Base-by-base conservation (phyloP, 2,888 invertebrate genomes). In the Anorthoa munda region DNA sequence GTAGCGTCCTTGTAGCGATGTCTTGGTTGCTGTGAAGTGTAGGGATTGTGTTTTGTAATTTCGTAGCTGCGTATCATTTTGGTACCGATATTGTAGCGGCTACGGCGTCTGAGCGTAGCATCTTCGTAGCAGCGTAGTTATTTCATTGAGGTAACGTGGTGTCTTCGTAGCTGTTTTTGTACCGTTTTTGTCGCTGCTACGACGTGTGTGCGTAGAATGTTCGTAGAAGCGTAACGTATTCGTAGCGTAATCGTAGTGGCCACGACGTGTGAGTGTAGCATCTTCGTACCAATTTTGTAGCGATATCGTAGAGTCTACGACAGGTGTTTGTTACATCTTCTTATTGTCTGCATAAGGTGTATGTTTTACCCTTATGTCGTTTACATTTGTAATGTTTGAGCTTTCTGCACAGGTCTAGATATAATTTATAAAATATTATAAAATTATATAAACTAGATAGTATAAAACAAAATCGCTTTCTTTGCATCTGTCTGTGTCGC, bases 81-180 rank as follows among this genome's bases (percentile, higher is more conserved):
- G 21, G 66, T 39, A 66, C 50, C 31, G n/a, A 3, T 56, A 23
- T 71, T 2, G 17, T 70, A 55, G 46, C n/a, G 59, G 23, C n/a
- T 23, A 72, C 48, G 5, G 45, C 46, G 3, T 21, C 13, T 18
- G 15, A 15, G 21, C 26, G 39, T 72, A 50, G 26, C 26, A 4
- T 45, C 17, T 45, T 58, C 13, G 39, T 45, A 56, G 21, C 55
- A 31, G 31, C 31, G 31, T 31, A 31, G 31, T 31, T 31, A 31
- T 31, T 31, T 31, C 7, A 31, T 31, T 26, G 26, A 3, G 26
- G 26, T 26, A 3, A 26, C 46, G 4, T 31, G 17, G 13, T 31
- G 12, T 18, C 31, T 64, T 26, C 13, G 12, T 48, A 18, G 48
- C 7, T 31, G 9, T n/a, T 48, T 18, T 26, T 7, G 21, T 23